Conservation (phyloP, 2,797 vertebrate species). For the Lacerta viridis region DNA sequence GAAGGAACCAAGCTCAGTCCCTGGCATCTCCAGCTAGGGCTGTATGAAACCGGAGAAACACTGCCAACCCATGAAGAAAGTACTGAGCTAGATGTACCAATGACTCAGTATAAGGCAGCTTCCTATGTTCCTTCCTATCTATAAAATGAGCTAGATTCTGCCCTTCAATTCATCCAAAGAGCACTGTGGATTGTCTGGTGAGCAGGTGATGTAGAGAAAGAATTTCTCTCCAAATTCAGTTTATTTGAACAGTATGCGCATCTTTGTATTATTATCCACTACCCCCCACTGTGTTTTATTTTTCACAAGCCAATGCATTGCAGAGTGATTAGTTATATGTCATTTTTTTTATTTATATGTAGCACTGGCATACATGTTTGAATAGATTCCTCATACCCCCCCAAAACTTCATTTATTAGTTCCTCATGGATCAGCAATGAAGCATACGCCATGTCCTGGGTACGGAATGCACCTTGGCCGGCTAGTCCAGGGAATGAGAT, state of each 20-base stretch:
- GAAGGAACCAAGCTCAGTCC: too few relatives aligned
- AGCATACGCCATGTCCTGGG: not conserved
- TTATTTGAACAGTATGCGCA: not conserved
- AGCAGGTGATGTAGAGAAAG: not conserved
- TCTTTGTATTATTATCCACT: not conserved
- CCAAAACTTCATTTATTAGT: slow-evolving; percentile 1
- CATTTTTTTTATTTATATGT: slow-evolving; percentile 22
- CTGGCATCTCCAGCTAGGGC: too few relatives aligned
- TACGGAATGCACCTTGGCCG: slow-evolving; percentile 25
- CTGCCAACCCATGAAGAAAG: too few relatives aligned
- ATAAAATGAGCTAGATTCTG: not conserved
- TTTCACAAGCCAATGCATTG: not conserved
- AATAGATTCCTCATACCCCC: not conserved
- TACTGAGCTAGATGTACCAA: too few relatives aligned
- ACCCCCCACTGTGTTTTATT: not conserved
- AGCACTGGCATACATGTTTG: not conserved
- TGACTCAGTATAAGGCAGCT: too few relatives aligned
- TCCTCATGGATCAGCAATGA: slow-evolving; percentile 1
- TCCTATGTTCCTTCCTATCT: not conserved
- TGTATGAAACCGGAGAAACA: too few relatives aligned
- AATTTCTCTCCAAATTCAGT: slow-evolving; percentile 4
- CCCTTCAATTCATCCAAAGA: not conserved
- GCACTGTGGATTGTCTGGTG: not conserved
- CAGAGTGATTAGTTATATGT: not conserved
- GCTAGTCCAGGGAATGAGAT: not conserved